These are phyloP conservation scores for Caenorhabditis latens DNA, from an alignment of 1,140 invertebrate species.

Conservation along the genomic window DNA sequence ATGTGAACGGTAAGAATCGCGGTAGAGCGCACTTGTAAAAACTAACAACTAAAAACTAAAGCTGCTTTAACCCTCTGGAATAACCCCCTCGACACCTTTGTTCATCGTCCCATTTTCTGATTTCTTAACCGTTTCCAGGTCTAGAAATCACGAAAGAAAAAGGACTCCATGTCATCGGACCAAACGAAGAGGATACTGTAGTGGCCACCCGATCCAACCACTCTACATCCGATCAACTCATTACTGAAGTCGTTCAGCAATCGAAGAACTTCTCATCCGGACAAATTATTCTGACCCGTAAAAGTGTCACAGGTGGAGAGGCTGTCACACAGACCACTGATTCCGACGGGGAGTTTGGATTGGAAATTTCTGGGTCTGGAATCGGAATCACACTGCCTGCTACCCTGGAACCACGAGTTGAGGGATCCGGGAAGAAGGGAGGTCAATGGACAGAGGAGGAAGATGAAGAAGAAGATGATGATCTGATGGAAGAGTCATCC, in stretches of 20 bases:
- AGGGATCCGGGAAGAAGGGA: constrained; percentile 20
- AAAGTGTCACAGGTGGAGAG: not conserved
- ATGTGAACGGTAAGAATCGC: too few relatives aligned
- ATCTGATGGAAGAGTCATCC: constrained; percentile 4
- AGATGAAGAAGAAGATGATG: constrained; percentile 31
- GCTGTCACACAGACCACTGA: constrained; percentile 4
- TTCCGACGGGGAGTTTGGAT: not conserved
- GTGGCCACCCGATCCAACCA: constrained; percentile 15
- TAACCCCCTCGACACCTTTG: not conserved
- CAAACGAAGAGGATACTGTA: constrained; percentile 34
- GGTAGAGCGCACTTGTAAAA: too few relatives aligned
- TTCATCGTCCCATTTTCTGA: constrained; percentile 20
- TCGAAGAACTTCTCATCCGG: constrained; percentile 23
- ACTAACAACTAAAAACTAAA: too few relatives aligned
- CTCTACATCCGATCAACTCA: constrained; percentile 29
- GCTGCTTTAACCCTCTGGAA: too few relatives aligned
- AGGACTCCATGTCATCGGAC: constrained; percentile 20
- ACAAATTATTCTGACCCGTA: constrained; percentile 19
- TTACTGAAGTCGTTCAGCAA: constrained; percentile 23
- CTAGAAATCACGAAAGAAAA: constrained; percentile 51
- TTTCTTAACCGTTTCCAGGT: constrained; percentile 28
- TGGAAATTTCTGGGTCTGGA: constrained; percentile 1
- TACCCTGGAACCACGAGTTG: not conserved
- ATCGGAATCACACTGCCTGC: not conserved
- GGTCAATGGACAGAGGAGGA: not conserved